Base-by-base conservation (phyloP, 2,797 vertebrate genomes). In the Harpagifer antarcticus region DNA sequence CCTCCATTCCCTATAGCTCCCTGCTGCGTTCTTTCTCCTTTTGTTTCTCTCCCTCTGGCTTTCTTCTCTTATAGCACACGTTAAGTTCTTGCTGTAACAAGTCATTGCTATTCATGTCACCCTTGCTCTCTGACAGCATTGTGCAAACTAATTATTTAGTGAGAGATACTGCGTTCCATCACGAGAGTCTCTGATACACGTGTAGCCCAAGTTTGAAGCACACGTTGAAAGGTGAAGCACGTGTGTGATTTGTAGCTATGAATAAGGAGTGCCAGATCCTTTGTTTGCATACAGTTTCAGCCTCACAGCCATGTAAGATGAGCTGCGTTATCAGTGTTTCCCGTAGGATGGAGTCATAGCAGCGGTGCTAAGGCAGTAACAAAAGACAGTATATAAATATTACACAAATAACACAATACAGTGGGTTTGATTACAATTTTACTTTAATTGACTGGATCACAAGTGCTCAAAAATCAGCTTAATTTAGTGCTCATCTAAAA, bases 61-160 rank as follows among this genome's bases (percentile, higher is more conserved):
- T 65, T 56, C 69, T 43, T 65, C 59, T 55, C 64, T 53, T 40
- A 15, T 49, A 19, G 27, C 57, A 40, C 5, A 33, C 1, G 15
- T 67, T 66, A 70, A 81, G 56, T 62, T 69, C 16, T 44, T 54
- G 50, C n/a, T 69, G 44, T 86, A 75, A 81, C 65, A 84, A 48
- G 75, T 68, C 17, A 52, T 68, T 48, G 65, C 42, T 20, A 76
- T 74, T 43, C 43, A 4, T 57, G 31, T 71, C 73, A 81, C 72
- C 70, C 83, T 72, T 75, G 72, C 76, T 72, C 65, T 40, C 27
- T 86, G 58, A 74, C 87, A 78, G 52, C 61, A 37, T 49, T 4
- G 56, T 90, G 88, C 58, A 82, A 91, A 89, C 56, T 78, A 54
- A 80, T 82, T 67, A 68, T 62, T 81, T 69, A 66, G 75, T 5